Base-by-base conservation (phyloP, 2,797 vertebrate species). In the Gymnopithys bicolor region DNA sequence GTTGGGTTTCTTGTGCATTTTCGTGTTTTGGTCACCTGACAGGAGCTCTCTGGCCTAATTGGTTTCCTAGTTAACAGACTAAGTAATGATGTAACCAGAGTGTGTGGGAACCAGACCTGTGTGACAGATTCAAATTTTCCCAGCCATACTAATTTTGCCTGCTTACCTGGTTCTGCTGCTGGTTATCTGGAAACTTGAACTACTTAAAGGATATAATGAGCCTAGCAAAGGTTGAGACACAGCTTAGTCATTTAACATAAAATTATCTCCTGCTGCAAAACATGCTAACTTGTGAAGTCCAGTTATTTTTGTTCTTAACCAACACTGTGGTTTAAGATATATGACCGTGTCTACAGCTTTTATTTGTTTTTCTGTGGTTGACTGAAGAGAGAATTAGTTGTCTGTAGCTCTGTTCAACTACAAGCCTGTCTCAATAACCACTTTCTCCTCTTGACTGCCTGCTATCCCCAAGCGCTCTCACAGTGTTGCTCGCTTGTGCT, bases 81-180 rank as follows among this genome's bases (percentile, higher is more conserved):
- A 98, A 98, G 98, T 99, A 99, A 99, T 99, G 99, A 99, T 99
- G 99, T 99, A 99, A 99, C 99, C 97, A 99, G 99, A 99, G 99
- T 98, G 99, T 99, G 99, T 99, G 99, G 99, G 99, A 99, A 99
- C 98, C 98, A 98, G 98, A 97, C 98, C 97, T 97, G 98, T 98
- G 98, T 98, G 99, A 99, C 98, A 99, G 99, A 99, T 98, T 98
- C 98, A 98, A 98, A 98, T 99, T 98, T 99, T 99, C 98, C 98
- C 99, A 99, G 98, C 98, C 98, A 94, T 91, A 97, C 98, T 97
- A 98, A 98, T 98, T 98, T 97, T 98, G 98, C 98, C 98, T 98
- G 98, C 98, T 98, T 98, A 98, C 98, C 98, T 97, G 97, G 96
- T 98, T 97, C 98, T 99, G 98, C 98, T 98, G 98, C 98, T 97